Percentiles rank a stretch among this genome's conserved stretches.
Evolutionary conservation across 2,113 vertebrate genomes (phyloP).

Genomic region (Bubo scandiacus): DNA sequence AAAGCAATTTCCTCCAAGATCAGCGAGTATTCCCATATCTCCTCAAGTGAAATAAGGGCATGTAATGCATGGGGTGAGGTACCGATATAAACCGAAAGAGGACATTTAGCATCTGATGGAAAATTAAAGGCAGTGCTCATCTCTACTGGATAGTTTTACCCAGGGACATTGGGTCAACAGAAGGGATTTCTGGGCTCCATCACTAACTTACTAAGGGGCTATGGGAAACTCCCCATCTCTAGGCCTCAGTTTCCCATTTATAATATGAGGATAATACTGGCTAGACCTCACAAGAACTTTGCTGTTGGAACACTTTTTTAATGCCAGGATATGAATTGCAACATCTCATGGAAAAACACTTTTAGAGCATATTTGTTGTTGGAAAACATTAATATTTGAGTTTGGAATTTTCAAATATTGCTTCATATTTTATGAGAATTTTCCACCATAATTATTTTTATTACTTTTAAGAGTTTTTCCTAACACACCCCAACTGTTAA

Average conservation of each 20-base stretch:
- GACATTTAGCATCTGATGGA: neutral
- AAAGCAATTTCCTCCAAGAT: neutral
- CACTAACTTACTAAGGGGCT: neutral
- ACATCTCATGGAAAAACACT: slow-evolving; percentile 10
- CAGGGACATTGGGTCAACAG: neutral
- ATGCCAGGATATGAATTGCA: neutral
- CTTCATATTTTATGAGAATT: neutral
- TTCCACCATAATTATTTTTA: neutral
- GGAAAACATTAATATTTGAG: neutral
- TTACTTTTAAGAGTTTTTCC: neutral
- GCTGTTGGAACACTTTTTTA: neutral
- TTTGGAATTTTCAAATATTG: neutral
- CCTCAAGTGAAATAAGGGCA: neutral
- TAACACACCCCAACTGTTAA: neutral
- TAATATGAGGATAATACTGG: neutral
- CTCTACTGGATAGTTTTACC: neutral
- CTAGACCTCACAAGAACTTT: neutral
- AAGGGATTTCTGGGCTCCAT: neutral
- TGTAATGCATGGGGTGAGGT: neutral
- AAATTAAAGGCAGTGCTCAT: neutral
- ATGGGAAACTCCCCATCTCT: neutral
- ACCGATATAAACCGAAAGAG: neutral
- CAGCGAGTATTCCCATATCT: neutral
- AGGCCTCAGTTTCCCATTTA: neutral
- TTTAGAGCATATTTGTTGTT: neutral